Evolutionary conservation across 2,888 invertebrate species (phyloP), one percentile per base, ranked within the genome.

Genomic region (Sinelater perroti): DNA sequence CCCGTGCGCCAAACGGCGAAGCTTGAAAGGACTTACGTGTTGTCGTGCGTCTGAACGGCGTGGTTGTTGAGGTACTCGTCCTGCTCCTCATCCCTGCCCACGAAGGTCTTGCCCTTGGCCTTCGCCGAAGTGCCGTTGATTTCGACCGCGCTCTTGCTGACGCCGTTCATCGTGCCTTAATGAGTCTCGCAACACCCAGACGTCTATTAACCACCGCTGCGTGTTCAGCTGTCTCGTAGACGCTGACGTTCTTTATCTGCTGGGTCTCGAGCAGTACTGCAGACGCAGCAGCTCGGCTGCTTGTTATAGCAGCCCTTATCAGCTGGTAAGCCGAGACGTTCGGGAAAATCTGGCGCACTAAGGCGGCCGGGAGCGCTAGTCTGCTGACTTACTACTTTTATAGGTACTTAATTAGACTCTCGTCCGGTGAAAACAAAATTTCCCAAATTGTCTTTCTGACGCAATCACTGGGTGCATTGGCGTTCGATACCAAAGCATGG

Each of bases 51-150:
- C 5, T 49, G 49, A 1, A 30, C 38, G 5, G 38, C 49, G 10
- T 38, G 35, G 20, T 24, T 38, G 14, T 49, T 49, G 16, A 36
- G 38, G 14, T 14, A 49, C 28, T 49, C 49, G 3, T 49, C 49
- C 13, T 38, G 17, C 5, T 31, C 31, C 11, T 49, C 24, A 0
- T 49, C 49, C 18, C 28, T 10, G 5, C 21, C 11, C 1, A 26
- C 26, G 3, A 7, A 4, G 1, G 5, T 5, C 2, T 26, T 16
- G 1, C 26, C 10, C 2, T 36, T 49, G 1, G 8, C 1, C 8
- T 5, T 4, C 0, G 10, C 10, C 6, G 47, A 4, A 13, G 24
- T 8, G 3, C 36, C 49, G 10, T 49, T 49, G 11, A 26, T 4
- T 16, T 28, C 18, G 5, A 10, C 21, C 14, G 21, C 6, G 14